phyloP scores from a whole-genome alignment of 2,113 vertebrate genomes.

The Hippocampus mohnikei region DNA sequence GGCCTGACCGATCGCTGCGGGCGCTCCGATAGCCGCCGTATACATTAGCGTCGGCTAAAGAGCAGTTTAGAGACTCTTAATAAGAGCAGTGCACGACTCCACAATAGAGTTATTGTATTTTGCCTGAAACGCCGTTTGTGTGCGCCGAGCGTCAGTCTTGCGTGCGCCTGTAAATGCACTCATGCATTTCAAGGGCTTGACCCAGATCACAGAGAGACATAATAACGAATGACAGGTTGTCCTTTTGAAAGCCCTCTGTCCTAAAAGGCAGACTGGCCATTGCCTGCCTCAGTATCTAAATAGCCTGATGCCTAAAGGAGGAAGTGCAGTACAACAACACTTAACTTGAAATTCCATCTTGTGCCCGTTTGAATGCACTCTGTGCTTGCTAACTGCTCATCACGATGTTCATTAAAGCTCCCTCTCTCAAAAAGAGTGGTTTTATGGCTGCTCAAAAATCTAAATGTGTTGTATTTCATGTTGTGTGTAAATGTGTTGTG shows the following conservation, averaged over 20 bases:
- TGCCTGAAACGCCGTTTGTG: slow-evolving; percentile 26
- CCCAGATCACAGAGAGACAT: slow-evolving; percentile 69
- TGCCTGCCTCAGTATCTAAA: slow-evolving; percentile 37
- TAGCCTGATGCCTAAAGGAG: slow-evolving; percentile 18
- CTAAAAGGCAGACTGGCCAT: slow-evolving; percentile 54
- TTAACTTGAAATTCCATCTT: neutral
- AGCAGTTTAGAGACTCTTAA: slow-evolving; percentile 33
- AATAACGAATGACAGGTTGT: slow-evolving; percentile 67
- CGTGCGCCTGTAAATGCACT: slow-evolving; percentile 52
- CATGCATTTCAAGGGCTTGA: slow-evolving; percentile 63
- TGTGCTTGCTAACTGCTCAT: neutral
- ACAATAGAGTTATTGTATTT: slow-evolving; percentile 56
- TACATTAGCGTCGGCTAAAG: slow-evolving; percentile 22
- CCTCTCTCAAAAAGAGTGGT: neutral
- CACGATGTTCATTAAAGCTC: neutral
- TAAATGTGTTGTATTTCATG: neutral
- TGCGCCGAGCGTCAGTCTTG: slow-evolving; percentile 20
- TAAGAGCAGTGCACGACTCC: slow-evolving; percentile 30
- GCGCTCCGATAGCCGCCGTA: slow-evolving; percentile 11
- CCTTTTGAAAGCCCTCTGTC: slow-evolving; percentile 66
- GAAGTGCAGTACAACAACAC: neutral
- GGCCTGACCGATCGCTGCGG: slow-evolving; percentile 30
- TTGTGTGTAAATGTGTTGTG: neutral
- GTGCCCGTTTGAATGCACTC: neutral
- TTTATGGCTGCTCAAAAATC: neutral